phyloP scores from a whole-genome alignment of 2,113 vertebrate genomes.

The Pseudonaja textilis region DNA sequence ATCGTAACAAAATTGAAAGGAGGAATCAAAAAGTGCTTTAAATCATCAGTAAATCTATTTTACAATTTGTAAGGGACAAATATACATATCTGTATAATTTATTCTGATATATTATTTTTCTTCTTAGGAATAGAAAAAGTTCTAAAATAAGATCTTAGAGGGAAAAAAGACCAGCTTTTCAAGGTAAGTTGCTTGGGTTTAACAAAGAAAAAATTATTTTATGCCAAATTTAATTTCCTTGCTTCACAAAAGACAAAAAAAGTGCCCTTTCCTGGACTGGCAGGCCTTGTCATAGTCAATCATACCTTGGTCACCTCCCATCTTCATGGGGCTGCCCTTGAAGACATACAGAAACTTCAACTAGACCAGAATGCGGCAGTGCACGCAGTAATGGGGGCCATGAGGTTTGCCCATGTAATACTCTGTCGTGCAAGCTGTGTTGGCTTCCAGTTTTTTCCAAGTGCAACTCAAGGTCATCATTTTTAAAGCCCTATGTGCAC shows the following conservation, averaged over 20 bases:
- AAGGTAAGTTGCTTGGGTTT: background rate
- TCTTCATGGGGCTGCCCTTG: background rate
- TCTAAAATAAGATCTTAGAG: accelerated
- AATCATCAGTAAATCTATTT: background rate
- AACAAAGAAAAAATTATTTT: background rate
- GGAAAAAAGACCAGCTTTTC: accelerated
- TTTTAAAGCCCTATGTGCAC: background rate
- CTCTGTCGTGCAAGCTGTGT: background rate
- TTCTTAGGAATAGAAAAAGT: background rate
- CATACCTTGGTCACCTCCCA: background rate
- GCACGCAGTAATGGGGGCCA: background rate
- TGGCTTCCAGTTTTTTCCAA: background rate
- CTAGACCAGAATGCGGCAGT: accelerated
- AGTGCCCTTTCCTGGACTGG: background rate
- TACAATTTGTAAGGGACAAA: background rate
- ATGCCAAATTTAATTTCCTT: background rate
- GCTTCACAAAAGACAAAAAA: background rate
- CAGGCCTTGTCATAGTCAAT: background rate
- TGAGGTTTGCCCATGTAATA: background rate
- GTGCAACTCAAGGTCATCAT: background rate
- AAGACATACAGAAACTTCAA: background rate
- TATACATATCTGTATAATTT: background rate
- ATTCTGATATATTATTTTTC: constrained; percentile 11
- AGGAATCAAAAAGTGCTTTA: background rate
- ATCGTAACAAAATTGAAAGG: background rate